phyloP scores from a whole-genome alignment of 2,888 invertebrate species.

The Drosophila sordidapex region DNA sequence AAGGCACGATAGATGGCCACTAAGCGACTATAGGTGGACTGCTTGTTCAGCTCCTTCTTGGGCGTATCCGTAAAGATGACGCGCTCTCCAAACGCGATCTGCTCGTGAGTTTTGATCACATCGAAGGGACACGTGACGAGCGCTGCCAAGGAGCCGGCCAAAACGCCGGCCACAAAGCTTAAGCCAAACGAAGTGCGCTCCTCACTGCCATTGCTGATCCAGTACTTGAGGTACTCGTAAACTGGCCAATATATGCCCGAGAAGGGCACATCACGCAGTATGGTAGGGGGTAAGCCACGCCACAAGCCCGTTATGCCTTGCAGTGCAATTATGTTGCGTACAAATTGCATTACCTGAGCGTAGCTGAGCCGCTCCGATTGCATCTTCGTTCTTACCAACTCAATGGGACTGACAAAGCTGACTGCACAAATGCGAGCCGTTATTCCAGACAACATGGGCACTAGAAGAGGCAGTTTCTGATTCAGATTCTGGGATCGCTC shows the following conservation, averaged over 20 bases:
- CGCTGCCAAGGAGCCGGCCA: constrained; percentile 96
- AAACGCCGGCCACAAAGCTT: constrained; percentile 92
- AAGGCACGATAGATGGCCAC: constrained; percentile 88
- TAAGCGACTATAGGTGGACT: constrained; percentile 85
- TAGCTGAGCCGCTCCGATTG: constrained; percentile 96
- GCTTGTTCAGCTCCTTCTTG: constrained; percentile 55
- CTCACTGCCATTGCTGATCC: constrained; percentile 85
- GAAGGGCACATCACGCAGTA: constrained; percentile 82
- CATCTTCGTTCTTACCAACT: constrained; percentile 99
- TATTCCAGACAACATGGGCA: constrained; percentile 94
- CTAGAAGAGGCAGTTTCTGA: constrained; percentile 87
- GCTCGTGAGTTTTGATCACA: constrained; percentile 99
- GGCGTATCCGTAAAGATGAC: constrained; percentile 86
- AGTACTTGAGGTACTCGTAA: constrained; percentile 91
- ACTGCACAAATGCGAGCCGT: constrained; percentile 93
- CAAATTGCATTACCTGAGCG: constrained; percentile 86
- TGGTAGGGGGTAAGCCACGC: constrained; percentile 87
- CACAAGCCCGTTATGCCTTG: constrained; percentile 93
- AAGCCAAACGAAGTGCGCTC: constrained; percentile 89
- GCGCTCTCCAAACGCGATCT: constrained; percentile 95
- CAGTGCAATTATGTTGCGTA: constrained; percentile 87
- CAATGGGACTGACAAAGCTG: constrained; percentile 96
- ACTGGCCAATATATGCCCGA: constrained; percentile 96
- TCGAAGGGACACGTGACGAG: constrained; percentile 98
- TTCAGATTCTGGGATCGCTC: not conserved